Base-by-base conservation (phyloP, 2,113 vertebrate species). In the Apistogramma diplotaenia region DNA sequence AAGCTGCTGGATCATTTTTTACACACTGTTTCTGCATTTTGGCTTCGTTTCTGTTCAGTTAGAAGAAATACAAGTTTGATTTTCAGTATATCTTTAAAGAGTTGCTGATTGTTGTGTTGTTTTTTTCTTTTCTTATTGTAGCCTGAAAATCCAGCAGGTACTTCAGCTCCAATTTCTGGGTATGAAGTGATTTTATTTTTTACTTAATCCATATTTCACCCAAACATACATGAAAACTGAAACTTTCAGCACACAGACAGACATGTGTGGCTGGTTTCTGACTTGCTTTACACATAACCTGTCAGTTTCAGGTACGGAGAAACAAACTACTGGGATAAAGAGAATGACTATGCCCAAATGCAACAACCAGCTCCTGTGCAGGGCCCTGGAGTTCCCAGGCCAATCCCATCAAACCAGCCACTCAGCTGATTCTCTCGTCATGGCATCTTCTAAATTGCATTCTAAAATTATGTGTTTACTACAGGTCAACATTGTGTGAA, bases 331-430 rank as follows among this genome's bases (percentile, higher is more conserved):
- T 87, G 92, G 87, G 86, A 87, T 21, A 4, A 4, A 3, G 76
- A 84, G 2, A 1, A 13, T 10, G 78, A 0, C 3, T 0, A 23
- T 8, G 23, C 11, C 10, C 46, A 77, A 25, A 2, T 33, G 54
- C 9, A 8, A 11, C 46, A 55, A 21, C 62, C 79, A 4, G 8
- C 67, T 57, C 87, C 58, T 3, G 46, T 1, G 29, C 94, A 96
- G 43, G 94, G 95, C 3, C 94, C 95, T 0, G 95, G 95, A 25
- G 93, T 93, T 3, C 95, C 95, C 7, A 91, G 5, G 90, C 89
- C 94, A 31, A 94, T 95, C 65, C 90, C 89, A 16, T 4, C 86
- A 1, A 79, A 1, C 23, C 1, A 57, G 0, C 21, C 12, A 13
- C 29, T 15, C 2, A 13, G 1, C 1, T 88, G 37, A 90, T 75